Percentiles rank a stretch among this genome's conserved stretches.
phyloP scores from a whole-genome alignment of 2,888 invertebrate genomes.

The Thymelicus lineola region DNA sequence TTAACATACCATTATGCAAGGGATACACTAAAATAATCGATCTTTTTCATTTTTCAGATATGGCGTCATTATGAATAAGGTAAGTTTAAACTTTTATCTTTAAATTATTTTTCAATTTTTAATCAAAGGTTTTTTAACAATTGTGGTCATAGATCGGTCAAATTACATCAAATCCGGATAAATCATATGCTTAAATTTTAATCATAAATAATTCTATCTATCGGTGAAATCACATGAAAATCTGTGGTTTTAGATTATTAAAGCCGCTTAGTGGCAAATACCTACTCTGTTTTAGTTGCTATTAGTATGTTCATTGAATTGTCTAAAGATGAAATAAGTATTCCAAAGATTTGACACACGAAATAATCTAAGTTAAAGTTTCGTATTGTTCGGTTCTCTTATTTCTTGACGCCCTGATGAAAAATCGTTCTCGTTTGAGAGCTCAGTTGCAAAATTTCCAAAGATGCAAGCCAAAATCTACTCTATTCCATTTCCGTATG shows the following conservation, averaged over 20 bases:
- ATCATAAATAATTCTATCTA: no score
- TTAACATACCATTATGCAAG: no score
- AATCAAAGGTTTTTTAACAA: no score
- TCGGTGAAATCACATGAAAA: no score
- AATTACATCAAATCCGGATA: no score
- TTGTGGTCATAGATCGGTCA: no score
- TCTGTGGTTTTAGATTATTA: no score
- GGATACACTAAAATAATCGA: no score
- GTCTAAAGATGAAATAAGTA: neutral
- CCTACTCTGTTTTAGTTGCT: no score
- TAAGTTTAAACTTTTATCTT: neutral
- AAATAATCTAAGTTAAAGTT: constrained; percentile 29
- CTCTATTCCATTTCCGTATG: constrained; percentile 16
- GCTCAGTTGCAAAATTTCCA: constrained; percentile 3
- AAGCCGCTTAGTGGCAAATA: no score
- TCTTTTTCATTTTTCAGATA: constrained; percentile 19
- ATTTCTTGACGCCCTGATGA: constrained; percentile 30
- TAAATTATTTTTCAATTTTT: no score
- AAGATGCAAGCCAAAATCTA: constrained; percentile 1
- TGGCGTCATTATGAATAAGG: constrained; percentile 23
- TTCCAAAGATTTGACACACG: constrained; percentile 5
- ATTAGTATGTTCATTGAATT: neutral
- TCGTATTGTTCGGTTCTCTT: constrained; percentile 20
- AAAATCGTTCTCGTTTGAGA: constrained; percentile 33
- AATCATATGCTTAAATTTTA: no score